Evolutionary conservation across 2,797 vertebrate species (phyloP), one percentile per base, ranked within the genome.

Genomic region (Lacerta bilineata): DNA sequence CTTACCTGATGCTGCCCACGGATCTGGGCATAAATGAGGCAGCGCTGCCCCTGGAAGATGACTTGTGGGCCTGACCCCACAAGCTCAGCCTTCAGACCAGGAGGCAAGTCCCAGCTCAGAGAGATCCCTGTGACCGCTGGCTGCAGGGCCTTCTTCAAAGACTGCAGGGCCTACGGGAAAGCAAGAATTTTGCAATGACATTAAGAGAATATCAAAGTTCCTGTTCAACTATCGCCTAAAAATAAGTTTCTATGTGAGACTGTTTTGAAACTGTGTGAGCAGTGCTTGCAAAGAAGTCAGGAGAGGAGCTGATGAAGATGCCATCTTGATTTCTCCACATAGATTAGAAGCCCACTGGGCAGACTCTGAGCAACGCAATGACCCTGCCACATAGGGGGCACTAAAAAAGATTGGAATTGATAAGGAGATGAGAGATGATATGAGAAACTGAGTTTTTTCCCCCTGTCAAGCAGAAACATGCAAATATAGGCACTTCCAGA

Each of bases 11-110:
- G 87, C 2, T 39, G 78, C 33, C 96, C 96, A 15, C n/a, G 84
- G 46, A 97, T 64, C 8, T 94, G 94, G 41, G 91, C 94, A 46
- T 96, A 97, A 68, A 96, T 0, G 71, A 98, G 96, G 87, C 97
- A 93, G 88, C 97, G 96, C 77, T 98, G 97, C 93, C 98, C 97
- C 80, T 96, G 96, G 91, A 98, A 98, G 87, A 98, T 82, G 39
- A 94, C 36, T 23, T 88, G 96, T 84, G 97, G 94, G 13, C 96
- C 95, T 74, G 95, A 96, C 68, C 98, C 98, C 78, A 98, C 93
- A 71, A 93, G 80, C 27, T 90, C 91, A 59, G 93, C 95, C 39
- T 97, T 95, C 13, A 98, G 84, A 3, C 91, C 95, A 7, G 94
- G 36, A 66, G 98, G 97, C 87, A 98, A 93, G 82, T 92, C 89